Evolutionary conservation across 2,797 vertebrate species (phyloP), one percentile per base, ranked within the genome.

Genomic region (Cyprinodon diabolis): DNA sequence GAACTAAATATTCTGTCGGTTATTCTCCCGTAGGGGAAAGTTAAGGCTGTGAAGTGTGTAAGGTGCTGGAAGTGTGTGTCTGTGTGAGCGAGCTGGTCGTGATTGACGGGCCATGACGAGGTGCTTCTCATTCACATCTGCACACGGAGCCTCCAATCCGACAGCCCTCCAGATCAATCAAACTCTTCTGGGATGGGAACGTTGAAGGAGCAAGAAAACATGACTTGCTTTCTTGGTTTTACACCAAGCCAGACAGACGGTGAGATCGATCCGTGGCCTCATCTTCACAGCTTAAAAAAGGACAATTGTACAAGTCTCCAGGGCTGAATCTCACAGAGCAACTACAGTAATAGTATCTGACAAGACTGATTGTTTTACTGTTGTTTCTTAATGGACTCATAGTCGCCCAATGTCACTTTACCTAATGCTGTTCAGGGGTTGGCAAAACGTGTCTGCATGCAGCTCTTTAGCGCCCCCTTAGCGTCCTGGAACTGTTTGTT

Each of bases 21-120:
- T 91, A 87, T 87, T 79, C 84, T 87, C 79, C 87, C 77, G 51
- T 68, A 81, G 89, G 90, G 85, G 85, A 84, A 84, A 89, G 69
- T 62, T 81, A 78, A 82, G 75, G 89, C 89, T 88, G 87, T 87
- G 90, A 84, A 90, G 86, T 90, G 87, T 91, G 86, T 91, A 91
- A 91, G 87, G 83, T 87, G 87, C 86, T 90, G 79, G 82, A 78
- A 74, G 78, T 77, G 56, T 66, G 72, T 78, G 71, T 83, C 74
- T 68, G 69, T 71, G 71, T 57, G 14, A 68, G 63, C 17, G 82
- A 9, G 73, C 75, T 57, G 66, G 67, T 74, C 76, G 87, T 86
- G 87, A 90, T 79, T 91, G 91, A 90, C 91, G 80, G 86, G 85
- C 90, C 88, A 80, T 93, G 90, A 92, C 89, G 82, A 90, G 74